Base-by-base conservation (phyloP, 2,888 invertebrate genomes). In the Anarsia innoxiella region DNA sequence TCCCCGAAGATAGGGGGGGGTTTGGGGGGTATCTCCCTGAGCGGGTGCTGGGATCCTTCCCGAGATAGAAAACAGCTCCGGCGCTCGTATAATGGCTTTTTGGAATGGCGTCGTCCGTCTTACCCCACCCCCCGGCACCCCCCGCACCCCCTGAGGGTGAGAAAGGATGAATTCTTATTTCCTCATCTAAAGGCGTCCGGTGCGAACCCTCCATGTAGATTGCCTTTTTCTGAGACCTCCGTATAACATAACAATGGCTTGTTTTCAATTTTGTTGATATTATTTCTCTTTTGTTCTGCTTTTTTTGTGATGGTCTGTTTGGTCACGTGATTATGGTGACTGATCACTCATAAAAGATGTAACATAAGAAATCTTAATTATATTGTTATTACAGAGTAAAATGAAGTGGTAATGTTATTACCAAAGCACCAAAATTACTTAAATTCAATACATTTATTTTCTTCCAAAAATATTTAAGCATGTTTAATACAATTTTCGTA, bases 41-140 rank as follows among this genome's bases (percentile, higher is more conserved):
- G 23, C 15, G 44, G 55, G 48, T 56, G 63, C 8, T 70, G 71
- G 67, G 69, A 82, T 85, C 80, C 68, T 71, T 70, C 77, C 78
- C 83, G 73, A 85, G 72, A 74, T 77, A 82, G 77, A 86, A 87
- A 87, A 87, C 88, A 88, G 88, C 86, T 84, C 87, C 79, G 75
- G 86, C 79, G 87, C 86, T 88, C 85, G 88, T 88, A 88, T 88
- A 88, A 88, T 88, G 88, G 88, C 86, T 88, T 88, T 88, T 86
- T 86, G 89, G 88, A 90, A 89, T 89, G 87, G 87, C 88, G 87
- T 88, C 88, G 88, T 88, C 87, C 88, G 86, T 88, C 89, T 88
- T 88, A 77, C 75, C 72, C 76, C 80, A 76, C 66, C 64, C 55
- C 56, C 56, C 56, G 52, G 47, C 66, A 65, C 55, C 56, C 56